Evolutionary conservation across 1,140 invertebrate genomes (phyloP).

Genomic region (Bombus vancouverensis): DNA sequence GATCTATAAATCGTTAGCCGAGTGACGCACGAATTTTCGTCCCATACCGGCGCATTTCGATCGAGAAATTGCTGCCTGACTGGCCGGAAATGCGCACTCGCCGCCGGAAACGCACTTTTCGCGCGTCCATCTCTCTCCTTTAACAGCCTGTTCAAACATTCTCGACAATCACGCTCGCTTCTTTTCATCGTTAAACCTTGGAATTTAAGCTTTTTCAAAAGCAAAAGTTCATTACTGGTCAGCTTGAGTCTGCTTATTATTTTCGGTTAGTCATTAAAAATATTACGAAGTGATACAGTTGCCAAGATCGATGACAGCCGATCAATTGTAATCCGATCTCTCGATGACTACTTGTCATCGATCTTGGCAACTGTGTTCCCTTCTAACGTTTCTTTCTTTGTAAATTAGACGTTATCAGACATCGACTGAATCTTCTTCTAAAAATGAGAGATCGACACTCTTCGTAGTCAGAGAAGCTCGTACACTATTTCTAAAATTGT

Average conservation of each 20-base stretch:
- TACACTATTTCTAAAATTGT: too few species aligned
- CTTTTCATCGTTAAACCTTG: background rate
- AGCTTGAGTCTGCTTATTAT: background rate
- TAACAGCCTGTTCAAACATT: background rate
- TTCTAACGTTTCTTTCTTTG: background rate
- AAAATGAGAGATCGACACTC: too few species aligned
- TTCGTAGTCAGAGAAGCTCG: too few species aligned
- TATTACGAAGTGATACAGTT: too few species aligned
- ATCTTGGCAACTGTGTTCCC: background rate
- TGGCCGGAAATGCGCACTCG: constrained; percentile 33
- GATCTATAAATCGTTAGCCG: constrained; percentile 10
- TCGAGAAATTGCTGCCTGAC: constrained; percentile 33
- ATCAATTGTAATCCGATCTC: background rate
- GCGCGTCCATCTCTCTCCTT: background rate
- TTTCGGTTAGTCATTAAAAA: background rate
- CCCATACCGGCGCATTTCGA: constrained; percentile 31
- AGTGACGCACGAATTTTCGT: constrained; percentile 42
- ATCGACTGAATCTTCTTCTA: too few species aligned
- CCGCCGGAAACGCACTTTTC: constrained; percentile 33
- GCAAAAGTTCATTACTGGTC: too few species aligned
- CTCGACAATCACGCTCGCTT: too few species aligned
- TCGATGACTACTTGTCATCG: background rate
- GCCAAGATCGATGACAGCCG: too few species aligned
- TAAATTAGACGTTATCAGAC: background rate
- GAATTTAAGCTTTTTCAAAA: background rate